phyloP scores from a whole-genome alignment of 2,888 invertebrate genomes.

The Geotrupes spiniger region DNA sequence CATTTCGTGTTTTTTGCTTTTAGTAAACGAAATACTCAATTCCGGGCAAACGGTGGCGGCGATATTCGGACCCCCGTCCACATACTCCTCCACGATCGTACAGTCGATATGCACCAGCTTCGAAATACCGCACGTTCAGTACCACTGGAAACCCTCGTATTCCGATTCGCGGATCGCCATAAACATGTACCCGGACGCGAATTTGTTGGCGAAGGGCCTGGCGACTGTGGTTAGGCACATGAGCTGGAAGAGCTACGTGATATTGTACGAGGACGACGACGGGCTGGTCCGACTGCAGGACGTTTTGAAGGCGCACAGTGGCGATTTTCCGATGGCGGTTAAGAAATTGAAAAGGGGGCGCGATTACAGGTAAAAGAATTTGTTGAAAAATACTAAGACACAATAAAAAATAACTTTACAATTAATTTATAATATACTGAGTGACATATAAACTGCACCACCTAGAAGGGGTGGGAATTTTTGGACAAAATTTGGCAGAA shows the following conservation, averaged over 20 bases:
- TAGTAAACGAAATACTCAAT: too few relatives aligned
- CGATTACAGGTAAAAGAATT: slow-evolving; percentile 32
- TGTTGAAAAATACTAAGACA: not conserved
- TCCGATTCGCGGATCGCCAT: slow-evolving; percentile 42
- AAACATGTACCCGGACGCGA: slow-evolving; percentile 71
- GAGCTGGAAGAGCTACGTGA: slow-evolving; percentile 74
- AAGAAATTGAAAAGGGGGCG: slow-evolving; percentile 55
- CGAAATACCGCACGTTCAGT: slow-evolving; percentile 83
- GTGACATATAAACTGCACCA: too few relatives aligned
- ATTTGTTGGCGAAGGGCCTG: slow-evolving; percentile 62
- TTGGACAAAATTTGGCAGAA: too few relatives aligned
- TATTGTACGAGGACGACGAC: slow-evolving; percentile 74
- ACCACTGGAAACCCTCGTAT: slow-evolving; percentile 61
- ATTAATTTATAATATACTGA: too few relatives aligned
- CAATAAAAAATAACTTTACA: too few relatives aligned
- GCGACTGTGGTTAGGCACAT: slow-evolving; percentile 66
- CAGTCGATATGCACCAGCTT: slow-evolving; percentile 80
- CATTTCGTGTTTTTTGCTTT: too few relatives aligned
- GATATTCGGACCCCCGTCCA: slow-evolving; percentile 76
- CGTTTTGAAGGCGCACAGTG: slow-evolving; percentile 67
- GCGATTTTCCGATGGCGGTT: slow-evolving; percentile 61
- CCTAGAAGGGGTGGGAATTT: too few relatives aligned
- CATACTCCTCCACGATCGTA: slow-evolving; percentile 66
- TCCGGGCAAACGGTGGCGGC: too few relatives aligned
- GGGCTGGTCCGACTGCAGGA: slow-evolving; percentile 76